Evolutionary conservation across 2,113 vertebrate genomes (phyloP), one percentile per base, ranked within the genome.

Genomic region (Arvicanthis niloticus): DNA sequence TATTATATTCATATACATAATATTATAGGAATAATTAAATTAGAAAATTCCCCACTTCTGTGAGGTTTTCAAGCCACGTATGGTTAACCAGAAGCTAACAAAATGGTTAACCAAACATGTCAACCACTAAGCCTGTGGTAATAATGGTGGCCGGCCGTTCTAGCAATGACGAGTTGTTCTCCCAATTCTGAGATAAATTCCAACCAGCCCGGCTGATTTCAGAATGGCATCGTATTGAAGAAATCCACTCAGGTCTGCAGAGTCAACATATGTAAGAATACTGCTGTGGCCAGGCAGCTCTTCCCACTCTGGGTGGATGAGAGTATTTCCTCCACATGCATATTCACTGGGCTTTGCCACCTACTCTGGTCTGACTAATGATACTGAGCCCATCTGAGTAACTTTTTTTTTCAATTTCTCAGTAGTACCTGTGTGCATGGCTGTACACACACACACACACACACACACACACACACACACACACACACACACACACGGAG

Each of bases 51-150:
- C 80, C 62, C 82, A 80, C 82, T 95, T 95, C 82, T 82, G 65
- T 67, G 81, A 96, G 84, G 78, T 93, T 94, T 96, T 91, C 89
- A 95, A 97, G 84, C 62, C 93, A 70, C 51, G 34, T 34, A 40
- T 91, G 93, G 92, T 93, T 97, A 97, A 97, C 95, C 97, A 94
- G 93, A 96, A 60, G 91, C 89, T 95, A 96, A 96, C 91, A 94
- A 86, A 97, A 97, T 96, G 97, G 94, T 96, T 97, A 96, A 97
- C 97, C 97, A 96, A 96, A 94, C 53, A 34, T 97, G 96, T 94
- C 80, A 94, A 53, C 96, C 26, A 24, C 48, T 67, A 92, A 97
- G 67, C 94, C 95, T 40, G 19, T 96, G 96, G 95, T 96, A 97
- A 97, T 8, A 93, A 51, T 8, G 88, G 97, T 88, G 92, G 95